These are phyloP conservation scores for human DNA, from an alignment of 2,113 vertebrate genomes.

Conservation along the genomic window DNA sequence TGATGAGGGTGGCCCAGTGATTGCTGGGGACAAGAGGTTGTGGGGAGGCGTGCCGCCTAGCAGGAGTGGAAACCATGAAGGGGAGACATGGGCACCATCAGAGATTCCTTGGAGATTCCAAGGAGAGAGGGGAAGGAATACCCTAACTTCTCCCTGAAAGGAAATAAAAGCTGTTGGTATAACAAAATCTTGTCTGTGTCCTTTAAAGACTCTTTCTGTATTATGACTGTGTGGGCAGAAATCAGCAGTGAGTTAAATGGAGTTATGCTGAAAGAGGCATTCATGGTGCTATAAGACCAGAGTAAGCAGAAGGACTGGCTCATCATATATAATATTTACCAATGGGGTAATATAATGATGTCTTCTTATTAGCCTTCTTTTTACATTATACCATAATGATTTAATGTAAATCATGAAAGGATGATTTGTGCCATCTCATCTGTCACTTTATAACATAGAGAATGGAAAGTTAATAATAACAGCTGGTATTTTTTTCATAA, in stretches of 20 bases:
- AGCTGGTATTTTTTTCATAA: neutral
- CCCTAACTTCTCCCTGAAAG: neutral
- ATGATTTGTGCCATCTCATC: neutral
- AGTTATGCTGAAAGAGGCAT: neutral
- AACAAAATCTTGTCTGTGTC: neutral
- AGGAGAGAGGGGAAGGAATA: neutral
- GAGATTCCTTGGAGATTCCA: neutral
- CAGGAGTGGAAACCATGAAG: neutral
- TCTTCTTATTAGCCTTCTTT: neutral
- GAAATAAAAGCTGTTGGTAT: neutral
- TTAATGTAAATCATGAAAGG: neutral
- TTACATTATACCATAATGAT: neutral
- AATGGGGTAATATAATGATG: neutral
- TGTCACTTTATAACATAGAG: neutral
- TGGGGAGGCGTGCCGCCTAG: fast-evolving
- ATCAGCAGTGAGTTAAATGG: neutral
- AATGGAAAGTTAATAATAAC: neutral
- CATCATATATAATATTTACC: neutral
- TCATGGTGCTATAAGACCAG: neutral
- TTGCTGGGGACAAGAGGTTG: neutral
- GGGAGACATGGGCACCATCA: neutral
- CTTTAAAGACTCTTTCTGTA: slow-evolving; percentile 7
- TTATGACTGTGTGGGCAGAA: neutral
- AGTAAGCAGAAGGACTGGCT: neutral
- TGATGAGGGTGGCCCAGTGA: neutral